These are phyloP conservation scores for Brachymystax lenok DNA, from an alignment of 2,797 vertebrate genomes.

Conservation along the genomic window DNA sequence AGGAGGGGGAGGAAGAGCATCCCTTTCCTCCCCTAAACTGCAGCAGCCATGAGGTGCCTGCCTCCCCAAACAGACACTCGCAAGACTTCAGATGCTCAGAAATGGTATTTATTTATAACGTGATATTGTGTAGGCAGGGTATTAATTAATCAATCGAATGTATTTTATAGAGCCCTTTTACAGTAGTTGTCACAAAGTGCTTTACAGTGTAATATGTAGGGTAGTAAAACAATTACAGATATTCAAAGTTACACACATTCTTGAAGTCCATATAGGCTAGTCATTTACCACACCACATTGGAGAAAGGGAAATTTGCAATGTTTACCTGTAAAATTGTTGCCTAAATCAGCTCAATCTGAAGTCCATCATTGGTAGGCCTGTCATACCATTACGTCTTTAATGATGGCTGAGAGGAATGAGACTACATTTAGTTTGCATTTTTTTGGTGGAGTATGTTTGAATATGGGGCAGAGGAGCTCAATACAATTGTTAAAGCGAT, in stretches of 20 bases:
- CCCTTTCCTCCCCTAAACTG: neutral
- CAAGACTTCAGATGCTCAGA: neutral
- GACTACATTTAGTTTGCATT: neutral
- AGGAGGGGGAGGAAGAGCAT: slow-evolving; percentile 26
- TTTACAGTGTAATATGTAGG: neutral
- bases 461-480: neutral
- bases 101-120: neutral
- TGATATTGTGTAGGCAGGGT: neutral
- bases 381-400: neutral
- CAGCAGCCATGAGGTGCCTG: neutral
- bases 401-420: neutral
- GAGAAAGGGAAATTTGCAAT: neutral
- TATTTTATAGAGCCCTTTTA: no score
- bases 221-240: neutral
- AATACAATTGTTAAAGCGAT: neutral
- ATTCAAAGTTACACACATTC: neutral
- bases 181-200: no score
- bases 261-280: neutral
- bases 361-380: neutral
- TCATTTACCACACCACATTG: neutral
- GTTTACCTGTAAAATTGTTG: neutral
- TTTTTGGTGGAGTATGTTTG: neutral
- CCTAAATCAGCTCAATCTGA: neutral
- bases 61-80: neutral
- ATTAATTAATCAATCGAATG: no score